Evolutionary conservation across 2,113 vertebrate genomes (phyloP), one percentile per base, ranked within the genome.

Genomic region (Aplodontia rufa): DNA sequence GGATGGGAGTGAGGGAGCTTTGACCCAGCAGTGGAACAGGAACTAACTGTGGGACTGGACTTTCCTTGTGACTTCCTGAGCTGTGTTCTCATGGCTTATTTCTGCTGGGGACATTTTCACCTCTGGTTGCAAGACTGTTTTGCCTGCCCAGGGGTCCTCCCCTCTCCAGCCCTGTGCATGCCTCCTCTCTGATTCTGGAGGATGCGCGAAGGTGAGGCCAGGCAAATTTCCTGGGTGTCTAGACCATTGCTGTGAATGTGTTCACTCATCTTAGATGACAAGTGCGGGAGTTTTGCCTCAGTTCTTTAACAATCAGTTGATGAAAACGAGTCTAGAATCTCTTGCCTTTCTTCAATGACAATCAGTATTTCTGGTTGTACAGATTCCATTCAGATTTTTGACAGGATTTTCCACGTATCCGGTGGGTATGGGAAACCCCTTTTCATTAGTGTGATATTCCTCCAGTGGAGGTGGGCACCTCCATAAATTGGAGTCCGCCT

Each of bases 171-270:
- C 3, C 26, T 19, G 13, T 13, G 60, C 28, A 12, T 14, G 24
- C 64, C 35, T 37, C 42, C 68, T 71, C 8, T 64, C 66, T 49
- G 10, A 35, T 16, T 55, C 58, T 40, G 7, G 26, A 82, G 78
- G 19, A 19, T 2, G 16, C 4, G 51, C 22, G 84, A 20, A 40
- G 12, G 42, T 2, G 13, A 82, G 78, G 10, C 14, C 7, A 2
- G 37, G 24, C 51, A n/a, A 53, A 2, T 9, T 16, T 45, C 68
- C 8, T 4, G 13, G 10, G 26, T 9, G 4, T 2, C 7, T 10
- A n/a, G 51, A 45, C 45, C 20, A 3, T 30, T 7, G 14, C 1
- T 10, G 55, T 42, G 2, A 1, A 3, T 6, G 45, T 22, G 45
- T 55, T 14, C 22, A 7, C 28, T 68, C 82, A 6, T 22, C 28